These are phyloP conservation scores for Papilio polytes DNA, from an alignment of 1,140 invertebrate genomes.

Conservation along the genomic window DNA sequence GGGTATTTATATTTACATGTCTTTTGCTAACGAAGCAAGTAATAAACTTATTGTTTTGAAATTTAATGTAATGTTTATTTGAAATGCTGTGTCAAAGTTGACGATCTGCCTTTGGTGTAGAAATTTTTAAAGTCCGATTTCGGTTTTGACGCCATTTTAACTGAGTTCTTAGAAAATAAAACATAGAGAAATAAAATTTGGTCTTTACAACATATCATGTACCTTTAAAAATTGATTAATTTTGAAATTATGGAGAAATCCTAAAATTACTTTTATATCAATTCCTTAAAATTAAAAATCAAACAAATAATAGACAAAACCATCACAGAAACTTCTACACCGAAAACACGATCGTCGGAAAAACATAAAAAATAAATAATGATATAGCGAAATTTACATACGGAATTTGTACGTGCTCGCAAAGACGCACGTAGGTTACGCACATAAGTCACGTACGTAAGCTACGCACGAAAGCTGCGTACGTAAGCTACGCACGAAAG, in stretches of 20 bases:
- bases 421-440: too few relatives aligned
- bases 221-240: too few relatives aligned
- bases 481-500: neutral
- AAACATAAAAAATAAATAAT: neutral
- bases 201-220: too few relatives aligned
- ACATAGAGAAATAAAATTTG: too few relatives aligned
- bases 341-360: neutral
- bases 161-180: too few relatives aligned
- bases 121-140: neutral
- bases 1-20: neutral
- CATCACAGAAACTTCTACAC: neutral
- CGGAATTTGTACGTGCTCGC: neutral
- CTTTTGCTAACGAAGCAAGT: neutral
- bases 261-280: too few relatives aligned
- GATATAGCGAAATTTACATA: neutral
- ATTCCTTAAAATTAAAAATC: too few relatives aligned
- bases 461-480: neutral
- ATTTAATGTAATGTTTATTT: neutral
- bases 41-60: neutral
- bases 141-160: neutral
- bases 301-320: neutral
- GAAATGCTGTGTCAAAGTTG: neutral
- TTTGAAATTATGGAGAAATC: too few relatives aligned
- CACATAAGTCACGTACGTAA: too few relatives aligned
- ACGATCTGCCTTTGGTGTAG: neutral